A percentile compares a stretch with the other conserved stretches of the same genome.
These are phyloP conservation scores for Acronicta alni DNA, from an alignment of 2,888 invertebrate species.

Conservation along the genomic window DNA sequence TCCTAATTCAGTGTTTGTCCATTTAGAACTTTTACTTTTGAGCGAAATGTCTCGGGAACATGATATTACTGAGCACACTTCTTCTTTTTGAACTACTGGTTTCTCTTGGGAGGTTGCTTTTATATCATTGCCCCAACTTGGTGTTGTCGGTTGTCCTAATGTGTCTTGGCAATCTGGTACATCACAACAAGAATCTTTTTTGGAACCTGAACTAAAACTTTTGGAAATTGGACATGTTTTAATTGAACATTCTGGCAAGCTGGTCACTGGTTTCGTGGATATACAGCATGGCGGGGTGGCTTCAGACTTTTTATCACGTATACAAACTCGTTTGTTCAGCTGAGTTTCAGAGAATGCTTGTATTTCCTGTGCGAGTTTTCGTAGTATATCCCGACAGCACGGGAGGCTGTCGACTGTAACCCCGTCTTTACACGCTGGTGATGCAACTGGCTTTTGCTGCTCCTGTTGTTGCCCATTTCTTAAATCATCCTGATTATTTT, in stretches of 20 bases:
- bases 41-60: not conserved
- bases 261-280: not conserved
- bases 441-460: not conserved
- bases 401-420: slow-evolving; percentile 10
- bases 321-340: not conserved
- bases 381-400: slow-evolving; percentile 15
- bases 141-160: too few species aligned
- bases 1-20: not conserved
- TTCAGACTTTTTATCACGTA: not conserved
- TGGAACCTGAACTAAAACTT: not conserved
- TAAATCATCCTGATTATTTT: not conserved
- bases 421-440: slow-evolving; percentile 9
- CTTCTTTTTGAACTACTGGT: not conserved
- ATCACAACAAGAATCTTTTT: not conserved
- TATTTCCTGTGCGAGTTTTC: slow-evolving; percentile 18
- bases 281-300: not conserved
- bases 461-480: not conserved
- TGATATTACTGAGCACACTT: not conserved
- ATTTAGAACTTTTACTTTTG: not conserved
- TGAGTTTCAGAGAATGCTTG: not conserved
- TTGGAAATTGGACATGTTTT: not conserved
- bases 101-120: not conserved
- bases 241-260: not conserved
- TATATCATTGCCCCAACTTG: not conserved
- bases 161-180: not conserved